Base-by-base conservation (phyloP, 2,888 invertebrate species). In the Blastobasis adustella region DNA sequence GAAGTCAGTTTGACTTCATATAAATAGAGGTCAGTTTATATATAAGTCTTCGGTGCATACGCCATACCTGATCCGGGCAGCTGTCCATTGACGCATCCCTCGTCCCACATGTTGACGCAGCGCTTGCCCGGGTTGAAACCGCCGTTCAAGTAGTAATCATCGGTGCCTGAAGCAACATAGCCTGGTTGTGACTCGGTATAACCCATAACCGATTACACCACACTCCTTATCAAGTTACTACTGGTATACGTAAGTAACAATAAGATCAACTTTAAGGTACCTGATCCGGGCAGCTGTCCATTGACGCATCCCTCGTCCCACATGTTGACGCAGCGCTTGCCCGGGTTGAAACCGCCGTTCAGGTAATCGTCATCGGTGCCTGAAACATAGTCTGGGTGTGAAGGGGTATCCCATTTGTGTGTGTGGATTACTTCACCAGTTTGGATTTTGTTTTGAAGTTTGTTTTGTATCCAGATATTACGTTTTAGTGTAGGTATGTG, bases 261-360 rank as follows among this genome's bases (percentile, higher is more conserved):
- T 23, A 23, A 23, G 23, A 23, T 23, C 1, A 23, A 40, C 40
- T n/a, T 8, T 8, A 5, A 47, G 23, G 46, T 65, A 78, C 89
- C 89, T 48, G 90, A 75, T 8, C 89, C 89, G 5, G 74, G 66
- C 0, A 90, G 64, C 55, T 83, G 83, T 7, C 86, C 89, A 59
- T 89, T 90, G 49, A 79, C 70, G 56, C 90, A 90, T 0, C 90
- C 89, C 10, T 90, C 90, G 59, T 90, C 90, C 77, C 90, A 89
- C 75, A 89, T 72, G 65, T 84, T 83, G 52, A 81, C 75, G 54
- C 87, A 89, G 0, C 84, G 82, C 61, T 89, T 89, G 46, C 89
- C 86, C 2, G 87, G 86, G 59, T 71, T 85, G 61, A 80, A 79
- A 0, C 76, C 75, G 4, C 82, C 82, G 46, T 67, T 72, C 9